These are phyloP conservation scores for Brachirus orientalis DNA, from an alignment of 2,113 vertebrate species.

Conservation along the genomic window DNA sequence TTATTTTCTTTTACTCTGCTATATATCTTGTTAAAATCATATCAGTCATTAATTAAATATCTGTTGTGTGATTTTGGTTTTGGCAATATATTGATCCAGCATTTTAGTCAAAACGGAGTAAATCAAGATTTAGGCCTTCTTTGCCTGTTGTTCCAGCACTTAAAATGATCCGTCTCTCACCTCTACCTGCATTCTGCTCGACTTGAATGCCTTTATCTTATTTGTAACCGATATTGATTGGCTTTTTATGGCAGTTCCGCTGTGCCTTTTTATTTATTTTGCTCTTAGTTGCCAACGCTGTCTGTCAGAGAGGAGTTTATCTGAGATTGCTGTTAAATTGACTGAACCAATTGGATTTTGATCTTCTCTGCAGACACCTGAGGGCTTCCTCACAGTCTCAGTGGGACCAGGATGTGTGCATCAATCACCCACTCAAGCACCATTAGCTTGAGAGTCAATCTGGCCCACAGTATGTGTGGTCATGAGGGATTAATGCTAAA, in stretches of 20 bases:
- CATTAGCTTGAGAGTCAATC: constrained; percentile 48
- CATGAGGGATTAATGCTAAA: constrained; percentile 41
- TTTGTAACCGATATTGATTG: not conserved
- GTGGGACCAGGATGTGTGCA: constrained; percentile 20
- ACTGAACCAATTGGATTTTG: constrained; percentile 1
- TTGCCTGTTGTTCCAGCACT: not conserved
- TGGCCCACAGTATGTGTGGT: constrained; percentile 33
- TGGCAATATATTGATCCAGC: too few relatives aligned
- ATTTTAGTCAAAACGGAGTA: too few relatives aligned
- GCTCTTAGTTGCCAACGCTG: not conserved
- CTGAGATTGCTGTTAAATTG: not conserved
- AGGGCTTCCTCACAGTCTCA: constrained; percentile 30
- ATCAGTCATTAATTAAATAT: too few relatives aligned
- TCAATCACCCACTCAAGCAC: constrained; percentile 44
- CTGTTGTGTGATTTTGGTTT: too few relatives aligned
- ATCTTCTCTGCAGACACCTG: constrained; percentile 20
- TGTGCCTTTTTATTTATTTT: not conserved
- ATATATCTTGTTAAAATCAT: too few relatives aligned
- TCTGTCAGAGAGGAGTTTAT: not conserved
- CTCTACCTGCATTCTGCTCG: not conserved
- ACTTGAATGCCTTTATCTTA: not conserved
- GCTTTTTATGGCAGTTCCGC: not conserved
- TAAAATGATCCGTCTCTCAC: not conserved
- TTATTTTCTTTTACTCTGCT: too few relatives aligned
- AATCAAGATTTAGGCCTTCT: too few relatives aligned